Evolutionary conservation across 1,140 invertebrate species (phyloP).

Genomic region (Choristoneura fumiferana): DNA sequence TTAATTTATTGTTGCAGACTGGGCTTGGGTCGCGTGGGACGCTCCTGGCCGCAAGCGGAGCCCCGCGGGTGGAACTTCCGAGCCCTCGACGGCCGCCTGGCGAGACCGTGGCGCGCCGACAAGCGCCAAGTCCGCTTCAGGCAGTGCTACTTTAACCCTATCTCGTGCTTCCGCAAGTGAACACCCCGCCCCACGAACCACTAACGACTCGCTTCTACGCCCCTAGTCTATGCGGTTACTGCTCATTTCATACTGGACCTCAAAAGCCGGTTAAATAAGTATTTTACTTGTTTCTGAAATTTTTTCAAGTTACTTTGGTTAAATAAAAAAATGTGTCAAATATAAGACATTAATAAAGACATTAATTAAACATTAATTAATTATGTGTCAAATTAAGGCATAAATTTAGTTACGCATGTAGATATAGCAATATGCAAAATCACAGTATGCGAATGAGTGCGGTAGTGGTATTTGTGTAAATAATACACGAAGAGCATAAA

Average conservation of each 20-base stretch:
- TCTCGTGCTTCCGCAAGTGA: constrained; percentile 86
- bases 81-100: constrained; percentile 48
- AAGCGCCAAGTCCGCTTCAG: constrained; percentile 70
- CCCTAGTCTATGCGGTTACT: constrained; percentile 14
- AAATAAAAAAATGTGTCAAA: background rate
- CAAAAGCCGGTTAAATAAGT: background rate
- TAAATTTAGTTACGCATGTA: constrained; percentile 3
- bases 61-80: constrained; percentile 58
- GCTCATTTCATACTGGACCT: constrained; percentile 5
- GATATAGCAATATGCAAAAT: constrained; percentile 11
- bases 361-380: no score
- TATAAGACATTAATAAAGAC: no score
- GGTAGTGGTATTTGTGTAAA: constrained; percentile 9
- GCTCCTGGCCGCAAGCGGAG: constrained; percentile 56
- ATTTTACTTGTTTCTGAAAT: background rate
- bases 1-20: background rate
- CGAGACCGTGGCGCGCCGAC: constrained; percentile 60
- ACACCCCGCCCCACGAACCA: constrained; percentile 33
- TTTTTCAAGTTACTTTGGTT: background rate
- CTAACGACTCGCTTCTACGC: constrained; percentile 18
- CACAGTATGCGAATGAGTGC: constrained; percentile 9
- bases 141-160: constrained; percentile 84
- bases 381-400: constrained; percentile 1
- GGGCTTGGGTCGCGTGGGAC: constrained; percentile 48
- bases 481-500: constrained; percentile 5